Evolutionary conservation across 2,113 vertebrate species (phyloP), one percentile per base, ranked within the genome.

Genomic region (Malurus elegans): DNA sequence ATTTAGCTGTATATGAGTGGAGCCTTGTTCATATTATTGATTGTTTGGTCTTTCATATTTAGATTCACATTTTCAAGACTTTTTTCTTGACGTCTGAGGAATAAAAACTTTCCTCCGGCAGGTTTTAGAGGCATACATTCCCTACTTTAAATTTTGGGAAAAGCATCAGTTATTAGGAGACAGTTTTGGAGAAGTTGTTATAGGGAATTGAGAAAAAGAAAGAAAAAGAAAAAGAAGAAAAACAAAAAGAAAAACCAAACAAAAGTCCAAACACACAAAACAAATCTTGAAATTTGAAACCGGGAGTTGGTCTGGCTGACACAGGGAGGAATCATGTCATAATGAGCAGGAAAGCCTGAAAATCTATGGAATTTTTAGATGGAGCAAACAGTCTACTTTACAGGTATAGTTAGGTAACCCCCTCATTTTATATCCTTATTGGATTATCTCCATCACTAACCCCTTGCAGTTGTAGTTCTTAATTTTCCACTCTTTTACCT

Each of bases 381-480:
- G 34, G n/a, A 26, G 16, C 16, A 42, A 90, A 47, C 26, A 29
- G 3, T 38, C 24, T 16, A 32, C 8, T 14, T 24, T 26, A 14
- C 10, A 53, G 25, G 1, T 36, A 7, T 40, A 47, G 53, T 42
- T 28, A 57, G 10, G 3, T 6, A 70, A 61, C 10, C 0, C 3
- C 14, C 48, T 32, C 14, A 69, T 87, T 83, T 40, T 15, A 36
- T 15, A 9, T 24, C 38, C 21, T 64, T 1, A 0, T 51, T 51
- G 8, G 8, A 31, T 70, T 36, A 18, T 18, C 28, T 47, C 73
- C 18, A 23, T n/a, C 62, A 50, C 11, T 54, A 47, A 44, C 4
- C 3, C 20, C 2, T 69, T 32, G 4, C 12, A 18, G 18, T 12
- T 1, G 5, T 19, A 60, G 4, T 1, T 58, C 10, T 47, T 20